Evolutionary conservation across 2,113 vertebrate species (phyloP), one percentile per base, ranked within the genome.

Genomic region (Athene noctua): DNA sequence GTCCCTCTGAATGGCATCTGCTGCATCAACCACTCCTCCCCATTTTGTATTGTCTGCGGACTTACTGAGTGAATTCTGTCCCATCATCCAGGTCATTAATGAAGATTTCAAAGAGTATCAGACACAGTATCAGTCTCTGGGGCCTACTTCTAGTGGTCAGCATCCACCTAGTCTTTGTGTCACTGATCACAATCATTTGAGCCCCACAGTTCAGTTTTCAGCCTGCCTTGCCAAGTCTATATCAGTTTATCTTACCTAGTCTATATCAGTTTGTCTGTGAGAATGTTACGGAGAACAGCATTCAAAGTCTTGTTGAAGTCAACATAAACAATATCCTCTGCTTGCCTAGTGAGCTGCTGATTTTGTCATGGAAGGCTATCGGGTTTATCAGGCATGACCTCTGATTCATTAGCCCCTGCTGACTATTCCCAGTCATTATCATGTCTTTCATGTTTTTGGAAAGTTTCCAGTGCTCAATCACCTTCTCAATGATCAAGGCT

Each of bases 311-410:
- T 46, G 9, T 4, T 57, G 54, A 77, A 81, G 22, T 47, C 20
- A 67, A 47, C 54, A 27, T 30, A 27, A 82, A 67, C 1, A 0
- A 32, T 15, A n/a, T 17, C 6, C 10, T 1, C 0, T 72, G 11
- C 38, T 73, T 49, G 59, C 68, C 30, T 10, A 21, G 13, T 54
- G 44, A 78, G 52, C 38, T 27, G 15, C 6, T 63, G 23, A 59
- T 78, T 91, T 78, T 54, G 9, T 38, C 22, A 38, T 49, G 21
- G 21, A 63, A 82, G 27, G 7, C 27, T 36, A 59, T 54, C 42
- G 84, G 18, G 22, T n/a, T 44, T 57, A 58, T 78, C 30, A 78
- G 32, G 38, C 20, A 55, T 36, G 11, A 67, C 14, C 49, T 47
- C 27, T 51, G 10, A 25, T 38, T 88, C 57, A 55, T n/a, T 63